Percentiles rank a stretch among this genome's conserved stretches.
phyloP scores from a whole-genome alignment of 2,888 invertebrate genomes.

The Hesperia comma region DNA sequence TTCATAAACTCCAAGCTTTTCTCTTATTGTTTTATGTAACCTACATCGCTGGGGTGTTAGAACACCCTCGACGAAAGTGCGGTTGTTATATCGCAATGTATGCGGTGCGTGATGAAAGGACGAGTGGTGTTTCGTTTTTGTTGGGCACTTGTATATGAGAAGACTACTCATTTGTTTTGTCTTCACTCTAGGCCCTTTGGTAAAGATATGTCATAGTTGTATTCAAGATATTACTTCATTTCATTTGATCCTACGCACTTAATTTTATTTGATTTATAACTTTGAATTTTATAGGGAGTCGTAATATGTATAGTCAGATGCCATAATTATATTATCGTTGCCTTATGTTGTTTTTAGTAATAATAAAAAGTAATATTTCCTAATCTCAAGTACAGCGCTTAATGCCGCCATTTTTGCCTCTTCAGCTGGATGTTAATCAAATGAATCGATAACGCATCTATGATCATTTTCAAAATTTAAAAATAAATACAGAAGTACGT shows the following conservation, averaged over 20 bases:
- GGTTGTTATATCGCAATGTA: conserved; percentile 30
- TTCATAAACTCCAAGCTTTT: conserved; percentile 27
- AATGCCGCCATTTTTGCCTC: too few species aligned
- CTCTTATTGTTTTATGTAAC: conserved; percentile 35
- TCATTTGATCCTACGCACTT: not conserved
- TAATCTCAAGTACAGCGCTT: too few species aligned
- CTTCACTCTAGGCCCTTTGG: conserved; percentile 13
- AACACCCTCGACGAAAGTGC: conserved; percentile 24
- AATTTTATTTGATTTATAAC: too few species aligned
- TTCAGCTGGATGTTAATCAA: too few species aligned
- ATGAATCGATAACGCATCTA: too few species aligned
- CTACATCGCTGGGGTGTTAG: conserved; percentile 29
- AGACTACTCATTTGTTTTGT: conserved; percentile 29
- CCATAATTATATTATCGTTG: too few species aligned
- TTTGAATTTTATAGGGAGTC: too few species aligned
- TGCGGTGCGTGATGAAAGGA: conserved; percentile 26
- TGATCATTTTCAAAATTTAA: too few species aligned
- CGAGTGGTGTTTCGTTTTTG: conserved; percentile 30
- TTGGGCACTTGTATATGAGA: conserved; percentile 22
- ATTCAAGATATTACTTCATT: conserved; percentile 20
- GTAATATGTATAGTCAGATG: too few species aligned
- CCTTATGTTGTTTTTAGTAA: not conserved
- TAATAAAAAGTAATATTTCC: too few species aligned
- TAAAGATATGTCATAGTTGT: conserved; percentile 14
- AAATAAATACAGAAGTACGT: too few species aligned